Evolutionary conservation across 2,797 vertebrate genomes (phyloP), one percentile per base, ranked within the genome.

Genomic region (Myotis vivesi): DNA sequence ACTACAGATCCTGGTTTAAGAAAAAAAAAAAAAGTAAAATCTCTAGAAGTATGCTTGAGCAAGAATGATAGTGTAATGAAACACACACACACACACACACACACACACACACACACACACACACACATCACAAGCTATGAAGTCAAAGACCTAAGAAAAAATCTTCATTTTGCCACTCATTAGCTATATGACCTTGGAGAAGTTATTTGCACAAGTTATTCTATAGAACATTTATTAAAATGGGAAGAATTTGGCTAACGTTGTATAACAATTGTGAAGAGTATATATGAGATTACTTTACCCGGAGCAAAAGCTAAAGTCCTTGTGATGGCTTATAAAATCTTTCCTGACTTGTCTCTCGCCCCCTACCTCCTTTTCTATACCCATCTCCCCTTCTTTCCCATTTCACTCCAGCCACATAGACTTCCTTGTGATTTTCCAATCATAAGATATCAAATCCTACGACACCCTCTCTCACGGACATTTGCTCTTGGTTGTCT

Each of bases 201-300:
- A 88, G 36, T 87, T 84, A 89, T 81, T 30, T 69, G 22, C 33
- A 72, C 2, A 77, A 30, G 7, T 73, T 89, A 72, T n/a, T 30
- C 33, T n/a, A 57, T 0, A 92, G n/a, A 92, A 93, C 6, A 86
- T 38, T 71, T 81, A 82, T 44, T 87, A 80, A 93, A 91, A 77
- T n/a, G 19, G 25, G 9, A 85, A 77, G 33, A 51, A 88, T 53
- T 87, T 68, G 86, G 73, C 36, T 69, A 89, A 87, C 20, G 83
- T 73, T 59, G 2, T 75, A 9, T 36, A 87, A 49, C 6, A 86
- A 92, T 4, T 79, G 20, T 62, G 55, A 80, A 81, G 15, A 71
- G 8, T 64, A 71, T 20, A 69, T 25, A n/a, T 13, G 5, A 76
- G 19, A 85, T 51, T 41, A 84, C 20, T 95, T 75, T 85, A 90